Conservation (phyloP, 2,113 vertebrate species). For the Callopanchax toddi region DNA sequence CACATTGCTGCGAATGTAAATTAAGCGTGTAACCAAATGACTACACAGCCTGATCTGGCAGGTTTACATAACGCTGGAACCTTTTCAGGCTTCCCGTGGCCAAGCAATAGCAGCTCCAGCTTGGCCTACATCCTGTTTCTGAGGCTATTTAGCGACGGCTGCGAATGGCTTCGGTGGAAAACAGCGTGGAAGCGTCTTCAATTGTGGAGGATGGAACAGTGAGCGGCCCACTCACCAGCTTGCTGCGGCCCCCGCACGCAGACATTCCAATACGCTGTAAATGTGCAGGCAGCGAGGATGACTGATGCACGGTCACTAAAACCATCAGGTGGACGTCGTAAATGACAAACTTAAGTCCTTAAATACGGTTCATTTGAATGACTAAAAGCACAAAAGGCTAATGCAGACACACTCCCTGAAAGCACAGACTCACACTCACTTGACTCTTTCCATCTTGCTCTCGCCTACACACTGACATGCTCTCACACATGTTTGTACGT, state of each 20-base stretch:
- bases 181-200: slow-evolving; percentile 48
- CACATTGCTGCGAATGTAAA: slow-evolving; percentile 51
- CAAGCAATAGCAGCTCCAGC: slow-evolving; percentile 58
- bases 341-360: slow-evolving; percentile 1
- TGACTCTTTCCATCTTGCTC: slow-evolving; percentile 67
- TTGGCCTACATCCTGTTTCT: slow-evolving; percentile 69
- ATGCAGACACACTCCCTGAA: slow-evolving; percentile 5
- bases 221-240: slow-evolving; percentile 71
- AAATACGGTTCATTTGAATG: slow-evolving; percentile 23
- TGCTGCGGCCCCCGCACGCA: slow-evolving; percentile 52
- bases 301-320: slow-evolving; percentile 7
- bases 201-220: slow-evolving; percentile 44
- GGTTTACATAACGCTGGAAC: slow-evolving; percentile 60
- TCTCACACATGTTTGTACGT: slow-evolving; percentile 55
- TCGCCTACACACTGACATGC: slow-evolving; percentile 65
- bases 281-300: neutral
- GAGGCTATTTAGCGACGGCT: slow-evolving; percentile 51
- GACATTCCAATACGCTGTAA: slow-evolving; percentile 5
- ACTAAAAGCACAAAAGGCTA: neutral
- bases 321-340: slow-evolving; percentile 32
- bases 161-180: slow-evolving; percentile 63
- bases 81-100: slow-evolving; percentile 24
- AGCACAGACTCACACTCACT: slow-evolving; percentile 31
- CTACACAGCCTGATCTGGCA: slow-evolving; percentile 61
- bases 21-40: slow-evolving; percentile 58